Percentiles rank a stretch among this genome's conserved stretches.
These are phyloP conservation scores for Eospalax fontanierii DNA, from an alignment of 2,797 vertebrate genomes.

Conservation along the genomic window DNA sequence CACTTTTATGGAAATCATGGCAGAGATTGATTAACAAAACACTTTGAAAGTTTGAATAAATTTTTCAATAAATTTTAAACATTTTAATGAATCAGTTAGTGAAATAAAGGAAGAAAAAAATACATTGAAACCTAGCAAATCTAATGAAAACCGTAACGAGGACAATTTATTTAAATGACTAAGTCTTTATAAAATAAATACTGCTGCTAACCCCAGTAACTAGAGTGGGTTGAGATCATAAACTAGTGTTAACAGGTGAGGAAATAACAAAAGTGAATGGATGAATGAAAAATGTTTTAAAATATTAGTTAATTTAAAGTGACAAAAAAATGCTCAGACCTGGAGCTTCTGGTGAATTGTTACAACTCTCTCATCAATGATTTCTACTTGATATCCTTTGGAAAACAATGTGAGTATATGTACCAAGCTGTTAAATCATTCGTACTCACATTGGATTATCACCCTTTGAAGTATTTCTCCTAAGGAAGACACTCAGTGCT, in stretches of 20 bases:
- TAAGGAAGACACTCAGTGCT: neutral
- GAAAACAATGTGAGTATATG: neutral
- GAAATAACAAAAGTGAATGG: slow-evolving; percentile 24
- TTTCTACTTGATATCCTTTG: neutral
- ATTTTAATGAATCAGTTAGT: slow-evolving; percentile 48
- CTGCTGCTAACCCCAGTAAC: neutral
- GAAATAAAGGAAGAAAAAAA: neutral
- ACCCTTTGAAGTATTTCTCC: slow-evolving; percentile 34
- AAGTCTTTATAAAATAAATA: slow-evolving; percentile 39
- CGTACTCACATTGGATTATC: neutral
- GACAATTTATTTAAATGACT: neutral
- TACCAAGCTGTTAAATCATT: neutral
- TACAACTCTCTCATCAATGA: neutral
- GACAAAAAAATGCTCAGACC: neutral
- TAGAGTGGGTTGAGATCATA: neutral
- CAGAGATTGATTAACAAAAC: slow-evolving; percentile 30
- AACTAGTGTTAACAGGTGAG: neutral
- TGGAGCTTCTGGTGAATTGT: neutral
- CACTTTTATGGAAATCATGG: slow-evolving; percentile 54
- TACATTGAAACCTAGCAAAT: slow-evolving; percentile 40
- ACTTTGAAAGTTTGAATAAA: slow-evolving; percentile 41
- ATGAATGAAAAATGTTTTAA: neutral
- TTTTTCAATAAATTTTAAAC: slow-evolving; percentile 61
- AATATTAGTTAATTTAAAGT: neutral
- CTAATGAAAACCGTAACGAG: neutral